Percentiles rank a stretch among this genome's conserved stretches.
phyloP scores from a whole-genome alignment of 2,113 vertebrate species.

The Pholis gunnellus region DNA sequence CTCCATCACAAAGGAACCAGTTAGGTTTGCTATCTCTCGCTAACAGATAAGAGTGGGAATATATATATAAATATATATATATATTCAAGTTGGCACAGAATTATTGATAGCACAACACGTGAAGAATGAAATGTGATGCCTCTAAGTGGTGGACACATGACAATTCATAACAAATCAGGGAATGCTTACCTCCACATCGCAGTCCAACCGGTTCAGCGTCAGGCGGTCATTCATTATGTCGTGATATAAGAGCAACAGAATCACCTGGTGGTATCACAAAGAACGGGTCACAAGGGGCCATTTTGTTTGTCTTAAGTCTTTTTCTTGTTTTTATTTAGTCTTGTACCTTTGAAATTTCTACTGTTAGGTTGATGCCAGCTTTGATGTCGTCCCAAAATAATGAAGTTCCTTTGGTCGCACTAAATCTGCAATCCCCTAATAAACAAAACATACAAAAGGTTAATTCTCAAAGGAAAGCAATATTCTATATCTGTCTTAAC shows the following conservation, averaged over 20 bases:
- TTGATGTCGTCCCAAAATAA: conserved; percentile 82
- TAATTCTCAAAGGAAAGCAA: background rate
- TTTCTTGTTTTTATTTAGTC: background rate
- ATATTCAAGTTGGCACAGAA: background rate
- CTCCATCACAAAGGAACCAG: conserved; percentile 86
- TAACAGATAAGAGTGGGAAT: conserved; percentile 50
- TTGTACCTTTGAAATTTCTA: conserved; percentile 92
- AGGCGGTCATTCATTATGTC: conserved; percentile 85
- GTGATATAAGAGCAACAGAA: conserved; percentile 88
- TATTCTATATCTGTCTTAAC: background rate
- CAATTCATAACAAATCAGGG: background rate
- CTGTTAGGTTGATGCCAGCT: conserved; percentile 80
- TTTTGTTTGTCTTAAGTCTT: background rate
- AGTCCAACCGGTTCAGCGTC: conserved; percentile 84
- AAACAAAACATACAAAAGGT: background rate
- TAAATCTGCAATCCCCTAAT: conserved; percentile 86
- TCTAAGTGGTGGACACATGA: background rate
- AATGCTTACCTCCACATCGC: conserved; percentile 87
- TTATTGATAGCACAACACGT: background rate
- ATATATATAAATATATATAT: background rate
- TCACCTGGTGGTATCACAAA: conserved; percentile 68
- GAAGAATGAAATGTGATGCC: conserved; percentile 1
- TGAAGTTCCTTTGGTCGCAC: conserved; percentile 69
- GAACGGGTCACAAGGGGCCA: background rate
- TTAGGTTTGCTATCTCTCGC: conserved; percentile 86